Evolutionary conservation across 2,888 invertebrate species (phyloP).

Genomic region (Eupithecia abbreviata): DNA sequence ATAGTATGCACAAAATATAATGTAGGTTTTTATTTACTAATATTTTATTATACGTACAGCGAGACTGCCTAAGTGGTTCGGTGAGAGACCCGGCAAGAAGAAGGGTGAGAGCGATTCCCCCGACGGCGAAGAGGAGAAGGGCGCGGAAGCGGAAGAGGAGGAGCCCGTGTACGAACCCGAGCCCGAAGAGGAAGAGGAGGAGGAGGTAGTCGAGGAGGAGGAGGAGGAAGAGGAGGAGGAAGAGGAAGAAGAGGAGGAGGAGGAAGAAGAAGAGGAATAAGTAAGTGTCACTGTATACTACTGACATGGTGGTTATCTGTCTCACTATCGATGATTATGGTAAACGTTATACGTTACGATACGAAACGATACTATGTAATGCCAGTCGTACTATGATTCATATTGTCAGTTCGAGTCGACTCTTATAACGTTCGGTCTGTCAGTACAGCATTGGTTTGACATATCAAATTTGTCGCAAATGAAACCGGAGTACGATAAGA

Average conservation of each 20-base stretch:
- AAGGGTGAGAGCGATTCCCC: constrained; percentile 94
- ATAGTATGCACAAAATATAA: background rate
- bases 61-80: constrained; percentile 97
- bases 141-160: constrained; percentile 89
- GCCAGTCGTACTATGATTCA: no score
- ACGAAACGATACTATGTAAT: no score
- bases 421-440: no score
- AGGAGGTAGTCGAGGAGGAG: constrained; percentile 90
- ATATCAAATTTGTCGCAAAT: background rate
- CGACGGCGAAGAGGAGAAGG: constrained; percentile 94
- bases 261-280: constrained; percentile 83
- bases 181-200: constrained; percentile 88
- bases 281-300: constrained; percentile 50
- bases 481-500: no score
- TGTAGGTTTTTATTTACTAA: background rate
- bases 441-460: background rate
- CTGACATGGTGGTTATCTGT: background rate
- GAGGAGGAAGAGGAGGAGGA: constrained; percentile 89
- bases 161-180: constrained; percentile 87
- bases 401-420: no score
- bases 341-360: background rate
- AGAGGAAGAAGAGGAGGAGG: constrained; percentile 87
- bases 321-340: background rate
- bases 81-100: constrained; percentile 97
- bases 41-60: constrained; percentile 78